phyloP scores from a whole-genome alignment of 2,113 vertebrate species.

The Triplophysa dalaica region DNA sequence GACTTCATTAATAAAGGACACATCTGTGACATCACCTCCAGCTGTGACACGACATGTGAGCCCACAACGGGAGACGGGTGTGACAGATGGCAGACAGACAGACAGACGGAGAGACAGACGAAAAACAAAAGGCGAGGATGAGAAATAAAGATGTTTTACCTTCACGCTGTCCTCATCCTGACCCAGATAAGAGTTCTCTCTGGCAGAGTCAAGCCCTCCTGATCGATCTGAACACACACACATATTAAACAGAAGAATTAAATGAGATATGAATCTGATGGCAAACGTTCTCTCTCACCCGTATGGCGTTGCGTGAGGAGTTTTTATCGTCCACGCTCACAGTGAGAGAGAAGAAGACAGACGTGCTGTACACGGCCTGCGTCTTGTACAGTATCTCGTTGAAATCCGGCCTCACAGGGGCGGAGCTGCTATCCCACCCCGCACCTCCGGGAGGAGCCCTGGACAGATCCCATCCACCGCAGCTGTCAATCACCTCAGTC shows the following conservation, averaged over 20 bases:
- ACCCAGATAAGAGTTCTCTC: conserved; percentile 89
- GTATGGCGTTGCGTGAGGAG: conserved; percentile 93
- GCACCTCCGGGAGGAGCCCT: conserved; percentile 63
- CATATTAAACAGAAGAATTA: not conserved
- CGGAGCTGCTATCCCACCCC: conserved; percentile 71
- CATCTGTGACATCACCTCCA: conserved; percentile 31
- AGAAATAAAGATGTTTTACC: conserved; percentile 64
- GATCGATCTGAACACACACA: conserved; percentile 82
- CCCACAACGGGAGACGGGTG: conserved; percentile 26
- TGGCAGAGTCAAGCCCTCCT: conserved; percentile 91
- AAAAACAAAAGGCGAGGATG: conserved; percentile 38
- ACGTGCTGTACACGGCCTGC: conserved; percentile 91
- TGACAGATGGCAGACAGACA: conserved; percentile 62
- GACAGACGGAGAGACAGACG: conserved; percentile 51
- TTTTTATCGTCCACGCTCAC: conserved; percentile 97
- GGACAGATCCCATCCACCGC: conserved; percentile 89
- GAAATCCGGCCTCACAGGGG: conserved; percentile 79
- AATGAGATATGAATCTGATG: too few relatives aligned
- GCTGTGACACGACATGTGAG: conserved; percentile 29
- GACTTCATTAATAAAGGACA: conserved; percentile 43
- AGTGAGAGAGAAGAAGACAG: conserved; percentile 94
- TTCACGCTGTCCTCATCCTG: conserved; percentile 91
- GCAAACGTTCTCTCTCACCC: conserved; percentile 72
- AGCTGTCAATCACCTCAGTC: conserved; percentile 89
- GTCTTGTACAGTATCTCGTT: conserved; percentile 94